These are phyloP conservation scores for Eonycteris spelaea DNA, from an alignment of 2,113 vertebrate genomes.

Conservation along the genomic window DNA sequence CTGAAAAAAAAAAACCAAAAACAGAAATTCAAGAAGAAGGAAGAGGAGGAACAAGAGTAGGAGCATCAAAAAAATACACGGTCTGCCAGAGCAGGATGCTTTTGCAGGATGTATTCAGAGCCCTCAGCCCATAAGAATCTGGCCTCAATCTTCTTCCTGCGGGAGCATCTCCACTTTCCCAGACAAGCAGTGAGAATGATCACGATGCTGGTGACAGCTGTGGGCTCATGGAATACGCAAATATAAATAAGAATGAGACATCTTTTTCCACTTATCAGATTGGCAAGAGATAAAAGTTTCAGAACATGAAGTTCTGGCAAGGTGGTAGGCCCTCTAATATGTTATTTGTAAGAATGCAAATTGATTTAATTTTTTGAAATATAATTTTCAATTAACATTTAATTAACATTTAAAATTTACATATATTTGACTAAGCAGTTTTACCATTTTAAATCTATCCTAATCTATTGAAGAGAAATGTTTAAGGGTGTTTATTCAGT, in stretches of 20 bases:
- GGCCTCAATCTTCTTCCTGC: neutral
- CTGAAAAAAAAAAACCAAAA: neutral
- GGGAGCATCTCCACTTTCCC: neutral
- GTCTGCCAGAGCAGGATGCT: neutral
- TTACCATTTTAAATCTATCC: neutral
- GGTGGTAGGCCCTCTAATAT: neutral
- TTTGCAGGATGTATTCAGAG: accelerated
- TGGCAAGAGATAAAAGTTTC: neutral
- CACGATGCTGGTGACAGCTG: neutral
- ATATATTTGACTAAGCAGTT: neutral
- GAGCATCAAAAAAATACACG: neutral
- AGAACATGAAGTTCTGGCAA: neutral
- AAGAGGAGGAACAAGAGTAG: neutral
- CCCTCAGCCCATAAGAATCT: neutral
- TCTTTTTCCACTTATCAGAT: neutral
- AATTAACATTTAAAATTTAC: conserved; percentile 11
- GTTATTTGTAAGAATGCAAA: neutral
- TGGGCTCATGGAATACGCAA: neutral
- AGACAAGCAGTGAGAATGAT: neutral
- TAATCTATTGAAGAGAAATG: neutral
- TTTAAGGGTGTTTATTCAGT: neutral
- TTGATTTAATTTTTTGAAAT: neutral
- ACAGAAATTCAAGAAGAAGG: neutral
- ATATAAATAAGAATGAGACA: neutral
- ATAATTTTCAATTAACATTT: neutral